Base-by-base conservation (phyloP, 2,888 invertebrate species). In the Pheosia tremula region DNA sequence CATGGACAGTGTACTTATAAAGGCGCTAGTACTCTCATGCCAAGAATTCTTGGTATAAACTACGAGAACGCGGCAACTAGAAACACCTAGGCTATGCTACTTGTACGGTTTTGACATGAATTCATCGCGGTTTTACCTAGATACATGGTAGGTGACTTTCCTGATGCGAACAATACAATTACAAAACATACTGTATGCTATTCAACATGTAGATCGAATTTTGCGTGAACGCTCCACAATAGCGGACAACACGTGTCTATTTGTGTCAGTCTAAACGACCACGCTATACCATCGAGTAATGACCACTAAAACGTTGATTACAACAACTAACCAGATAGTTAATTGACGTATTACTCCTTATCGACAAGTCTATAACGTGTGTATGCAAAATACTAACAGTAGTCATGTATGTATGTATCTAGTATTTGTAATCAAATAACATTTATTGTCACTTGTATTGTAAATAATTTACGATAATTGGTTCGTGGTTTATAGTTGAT, bases 241-340 rank as follows among this genome's bases (percentile, higher is more conserved):
- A 13, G 36, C 39, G 13, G 37, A 55, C 39, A 55, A 39, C 50
- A 50, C 11, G 53, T 54, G 53, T 54, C 50, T 39, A 55, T 55
- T 55, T 39, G 55, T 55, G 55, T 55, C 39, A 55, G 39, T 5
- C n/a, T 39, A 50, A 58, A 58, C 50, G 58, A 50, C 24, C 24
- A 24, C 6, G 10, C 55, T 13, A 39, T 39, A 39, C 55, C 13
- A 13, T 3, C 55, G 55, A n/a, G 39, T 39, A 39, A 55, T 11
- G 55, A 38, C 55, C 39, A 55, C 55, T n/a, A 39, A 53, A 37
- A 39, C n/a, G 13, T 55, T 55, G 55, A 55, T 55, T 55, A 39
- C 37, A 53, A 37, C 53, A 37, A 55, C 55, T 55, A 39, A 55
- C n/a, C 55, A 39, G 39, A 39, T 47, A 49, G 39, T 49, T 50